Percentiles rank a stretch among this genome's conserved stretches.
Conservation (phyloP, 2,113 vertebrate genomes). For the Cyanocitta stelleri region DNA sequence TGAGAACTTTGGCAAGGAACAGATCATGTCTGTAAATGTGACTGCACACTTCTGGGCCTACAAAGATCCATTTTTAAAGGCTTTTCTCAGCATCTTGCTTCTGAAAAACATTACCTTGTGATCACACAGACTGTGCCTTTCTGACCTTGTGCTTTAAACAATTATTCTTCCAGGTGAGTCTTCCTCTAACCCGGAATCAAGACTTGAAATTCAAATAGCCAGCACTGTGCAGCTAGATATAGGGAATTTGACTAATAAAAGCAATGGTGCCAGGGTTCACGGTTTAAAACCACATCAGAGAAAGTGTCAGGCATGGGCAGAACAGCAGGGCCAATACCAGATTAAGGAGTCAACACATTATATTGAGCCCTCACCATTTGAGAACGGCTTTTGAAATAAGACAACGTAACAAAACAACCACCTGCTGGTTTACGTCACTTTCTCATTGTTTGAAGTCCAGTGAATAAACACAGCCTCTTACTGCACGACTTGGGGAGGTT, state of each 20-base stretch:
- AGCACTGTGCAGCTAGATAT: neutral
- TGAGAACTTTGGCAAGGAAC: neutral
- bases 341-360: neutral
- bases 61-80: neutral
- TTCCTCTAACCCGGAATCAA: neutral
- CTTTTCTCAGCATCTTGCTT: neutral
- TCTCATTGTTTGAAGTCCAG: neutral
- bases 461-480: neutral
- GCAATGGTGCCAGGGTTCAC: rapidly evolving
- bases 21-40: neutral
- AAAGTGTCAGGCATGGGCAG: neutral
- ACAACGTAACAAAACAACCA: neutral
- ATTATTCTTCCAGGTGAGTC: neutral
- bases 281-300: neutral
- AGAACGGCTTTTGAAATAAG: neutral
- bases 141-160: neutral
- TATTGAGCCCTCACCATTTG: neutral
- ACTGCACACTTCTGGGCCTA: neutral
- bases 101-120: neutral
- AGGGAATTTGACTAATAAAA: neutral
- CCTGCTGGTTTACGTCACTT: neutral
- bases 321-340: neutral
- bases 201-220: neutral
- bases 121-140: neutral
- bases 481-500: neutral